phyloP scores from a whole-genome alignment of 2,113 vertebrate genomes.

The Sceloporus tristichus region DNA sequence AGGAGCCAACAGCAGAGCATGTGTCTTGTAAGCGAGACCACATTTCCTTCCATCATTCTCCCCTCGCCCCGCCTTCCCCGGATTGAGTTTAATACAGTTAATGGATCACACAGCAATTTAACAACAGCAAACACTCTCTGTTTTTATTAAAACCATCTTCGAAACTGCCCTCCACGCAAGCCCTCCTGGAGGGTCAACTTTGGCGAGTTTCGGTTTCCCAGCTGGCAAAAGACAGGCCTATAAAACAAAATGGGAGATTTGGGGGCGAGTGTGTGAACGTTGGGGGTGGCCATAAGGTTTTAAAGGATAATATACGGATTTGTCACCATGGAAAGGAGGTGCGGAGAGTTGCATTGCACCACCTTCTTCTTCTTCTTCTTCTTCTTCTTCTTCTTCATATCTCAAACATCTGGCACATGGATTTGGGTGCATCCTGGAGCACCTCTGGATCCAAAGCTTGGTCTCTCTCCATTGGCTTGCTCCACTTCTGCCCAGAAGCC shows the following conservation, averaged over 20 bases:
- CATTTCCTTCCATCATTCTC: slow-evolving; percentile 57
- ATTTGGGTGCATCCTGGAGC: too few relatives aligned
- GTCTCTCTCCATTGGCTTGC: too few relatives aligned
- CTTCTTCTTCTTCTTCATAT: too few relatives aligned
- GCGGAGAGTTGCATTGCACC: not conserved
- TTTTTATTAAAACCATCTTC: slow-evolving; percentile 76
- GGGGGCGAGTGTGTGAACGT: not conserved
- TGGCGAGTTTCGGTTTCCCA: slow-evolving; percentile 69
- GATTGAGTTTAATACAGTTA: slow-evolving; percentile 74
- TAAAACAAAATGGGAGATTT: slow-evolving; percentile 38
- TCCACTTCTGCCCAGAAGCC: too few relatives aligned
- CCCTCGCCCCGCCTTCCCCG: not conserved
- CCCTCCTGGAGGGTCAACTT: slow-evolving; percentile 68
- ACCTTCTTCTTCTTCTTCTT: not conserved
- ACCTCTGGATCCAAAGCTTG: too few relatives aligned
- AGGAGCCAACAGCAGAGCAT: slow-evolving; percentile 39
- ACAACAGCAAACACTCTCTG: slow-evolving; percentile 72
- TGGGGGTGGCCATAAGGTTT: not conserved
- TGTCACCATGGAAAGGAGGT: not conserved
- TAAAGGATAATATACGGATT: not conserved
- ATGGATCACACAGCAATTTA: slow-evolving; percentile 74
- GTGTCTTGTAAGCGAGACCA: slow-evolving; percentile 67
- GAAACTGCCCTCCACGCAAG: slow-evolving; percentile 67
- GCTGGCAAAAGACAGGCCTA: slow-evolving; percentile 60
- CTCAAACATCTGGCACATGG: too few relatives aligned